Evolutionary conservation across 2,888 invertebrate species (phyloP), one percentile per base, ranked within the genome.

Genomic region (Dicyrtomina minuta): DNA sequence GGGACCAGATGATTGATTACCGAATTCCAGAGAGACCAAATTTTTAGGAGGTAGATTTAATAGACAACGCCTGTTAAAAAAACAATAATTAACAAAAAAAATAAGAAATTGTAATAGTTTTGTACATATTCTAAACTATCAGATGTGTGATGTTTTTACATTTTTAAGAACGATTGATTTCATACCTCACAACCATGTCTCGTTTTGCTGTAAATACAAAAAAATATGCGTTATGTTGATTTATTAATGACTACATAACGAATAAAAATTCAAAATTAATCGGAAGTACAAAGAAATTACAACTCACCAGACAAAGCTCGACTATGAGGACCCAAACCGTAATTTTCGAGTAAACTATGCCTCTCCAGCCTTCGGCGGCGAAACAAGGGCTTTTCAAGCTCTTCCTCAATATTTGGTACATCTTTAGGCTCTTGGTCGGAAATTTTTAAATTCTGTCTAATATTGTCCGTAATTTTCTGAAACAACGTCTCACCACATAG

Each of bases 261-360:
- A n/a, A n/a, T n/a, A n/a, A n/a, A n/a, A n/a, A n/a, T n/a, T n/a
- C n/a, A n/a, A n/a, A n/a, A n/a, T n/a, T n/a, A n/a, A n/a, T n/a
- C n/a, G n/a, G n/a, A n/a, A n/a, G n/a, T n/a, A n/a, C n/a, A n/a
- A n/a, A n/a, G n/a, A n/a, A n/a, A n/a, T n/a, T n/a, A n/a, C n/a
- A n/a, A n/a, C n/a, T n/a, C n/a, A n/a, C n/a, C n/a, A 76, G 90
- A 90, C 59, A 93, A 82, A 0, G 92, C 93, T 17, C 90, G 85
- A 33, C 90, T 88, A 78, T 88, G 89, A 53, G 88, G 88, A 20
- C 91, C 91, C 53, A 90, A 87, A 79, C 77, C 78, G 51, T 74
- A 72, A 26, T 70, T 75, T 49, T 74, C 74, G 13, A 76, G 55
- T 5, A 76, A 70, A 58, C 67, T 67, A 2, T 65, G 49, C 24